phyloP scores from a whole-genome alignment of 2,797 vertebrate species.

The Lophotriccus pileatus region DNA sequence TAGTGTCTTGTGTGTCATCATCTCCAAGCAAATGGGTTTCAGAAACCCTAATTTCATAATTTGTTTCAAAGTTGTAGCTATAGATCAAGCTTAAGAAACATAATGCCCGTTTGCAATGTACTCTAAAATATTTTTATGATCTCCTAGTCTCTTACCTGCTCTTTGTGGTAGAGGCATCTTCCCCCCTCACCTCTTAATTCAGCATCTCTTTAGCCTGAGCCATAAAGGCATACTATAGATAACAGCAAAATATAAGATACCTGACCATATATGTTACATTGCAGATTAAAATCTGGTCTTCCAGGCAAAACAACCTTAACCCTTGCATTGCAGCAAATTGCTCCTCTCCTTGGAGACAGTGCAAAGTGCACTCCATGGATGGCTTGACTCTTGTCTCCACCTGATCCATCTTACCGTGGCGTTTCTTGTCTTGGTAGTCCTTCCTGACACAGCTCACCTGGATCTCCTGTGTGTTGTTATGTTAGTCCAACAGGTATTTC shows the following conservation, averaged over 20 bases:
- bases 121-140: background rate
- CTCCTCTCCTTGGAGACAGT: background rate
- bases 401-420: background rate
- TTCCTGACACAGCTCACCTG: background rate
- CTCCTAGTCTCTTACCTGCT: background rate
- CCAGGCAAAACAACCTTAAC: background rate
- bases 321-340: background rate
- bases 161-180: background rate
- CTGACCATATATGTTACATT: background rate
- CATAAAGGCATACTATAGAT: background rate
- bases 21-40: slow-evolving; percentile 12
- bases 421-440: background rate
- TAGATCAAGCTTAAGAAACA: background rate
- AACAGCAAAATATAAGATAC: background rate
- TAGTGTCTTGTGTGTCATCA: slow-evolving; percentile 20
- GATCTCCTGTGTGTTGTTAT: background rate
- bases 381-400: background rate
- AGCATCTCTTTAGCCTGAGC: background rate
- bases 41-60: slow-evolving; percentile 36
- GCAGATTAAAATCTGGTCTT: background rate
- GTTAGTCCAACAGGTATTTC: background rate
- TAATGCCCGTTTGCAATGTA: background rate
- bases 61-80: slow-evolving; percentile 25
- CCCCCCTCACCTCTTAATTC: background rate
- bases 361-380: background rate